A percentile compares a stretch with the other conserved stretches of the same genome.
phyloP scores from a whole-genome alignment of 2,113 vertebrate species.

The Misgurnus mizolepis region DNA sequence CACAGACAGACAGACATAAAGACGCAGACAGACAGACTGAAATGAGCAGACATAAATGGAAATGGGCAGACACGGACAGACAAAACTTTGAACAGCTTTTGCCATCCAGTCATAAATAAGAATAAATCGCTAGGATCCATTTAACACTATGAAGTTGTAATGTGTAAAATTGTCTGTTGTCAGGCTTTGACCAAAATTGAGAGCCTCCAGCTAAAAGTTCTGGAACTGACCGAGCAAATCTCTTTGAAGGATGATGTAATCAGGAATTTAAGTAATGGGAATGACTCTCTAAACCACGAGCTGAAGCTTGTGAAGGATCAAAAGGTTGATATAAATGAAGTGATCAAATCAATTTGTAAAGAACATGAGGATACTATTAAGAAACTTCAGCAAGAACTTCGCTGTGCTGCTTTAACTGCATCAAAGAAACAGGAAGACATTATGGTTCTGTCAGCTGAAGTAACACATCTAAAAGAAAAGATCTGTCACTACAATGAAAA shows the following conservation, averaged over 20 bases:
- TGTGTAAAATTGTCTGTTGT: neutral
- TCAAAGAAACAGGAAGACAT: constrained; percentile 25
- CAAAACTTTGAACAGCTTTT: too few species aligned
- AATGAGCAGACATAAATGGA: too few species aligned
- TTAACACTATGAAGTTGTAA: too few species aligned
- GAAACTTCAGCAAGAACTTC: constrained; percentile 38
- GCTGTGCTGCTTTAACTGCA: constrained; percentile 3
- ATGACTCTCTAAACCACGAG: neutral
- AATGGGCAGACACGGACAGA: too few species aligned
- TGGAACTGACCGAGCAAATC: constrained; percentile 64
- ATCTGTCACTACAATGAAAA: constrained; percentile 10
- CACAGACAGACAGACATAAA: too few species aligned
- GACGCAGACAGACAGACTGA: too few species aligned
- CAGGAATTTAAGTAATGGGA: neutral
- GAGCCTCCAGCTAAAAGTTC: constrained; percentile 29
- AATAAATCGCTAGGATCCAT: too few species aligned
- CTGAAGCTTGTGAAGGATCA: constrained; percentile 2
- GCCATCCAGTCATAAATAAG: too few species aligned
- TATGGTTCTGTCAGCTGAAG: constrained; percentile 1
- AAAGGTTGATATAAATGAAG: constrained; percentile 15
- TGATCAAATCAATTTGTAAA: neutral
- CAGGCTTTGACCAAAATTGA: neutral
- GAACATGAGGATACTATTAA: constrained; percentile 12
- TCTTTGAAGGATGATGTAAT: constrained; percentile 34
- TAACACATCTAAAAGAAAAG: constrained; percentile 11